Evolutionary conservation across 92 coral and sea anemone species (phyloP).

Genomic region (Paramuricea clavata): DNA sequence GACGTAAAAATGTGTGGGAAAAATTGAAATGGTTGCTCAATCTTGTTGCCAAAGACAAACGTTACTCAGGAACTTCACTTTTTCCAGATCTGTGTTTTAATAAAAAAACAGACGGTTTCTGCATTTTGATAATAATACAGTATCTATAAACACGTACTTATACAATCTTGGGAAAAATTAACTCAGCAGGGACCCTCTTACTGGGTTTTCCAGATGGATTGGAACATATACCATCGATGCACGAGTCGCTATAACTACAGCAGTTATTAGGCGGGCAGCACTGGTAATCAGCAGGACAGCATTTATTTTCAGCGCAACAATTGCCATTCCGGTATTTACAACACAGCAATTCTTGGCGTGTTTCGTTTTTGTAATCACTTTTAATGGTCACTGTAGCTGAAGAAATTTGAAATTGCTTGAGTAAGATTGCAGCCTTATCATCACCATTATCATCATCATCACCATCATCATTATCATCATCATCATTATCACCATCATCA

Average conservation of each 20-base stretch:
- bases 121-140: background rate
- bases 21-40: too few relatives aligned
- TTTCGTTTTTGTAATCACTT: constrained; percentile 54
- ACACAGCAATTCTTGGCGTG: constrained; percentile 70
- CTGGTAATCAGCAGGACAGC: constrained; percentile 68
- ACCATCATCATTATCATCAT: background rate
- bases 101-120: background rate
- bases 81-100: background rate
- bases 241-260: constrained; percentile 45
- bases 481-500: too few relatives aligned
- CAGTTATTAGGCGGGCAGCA: constrained; percentile 75
- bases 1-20: too few relatives aligned
- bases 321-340: constrained; percentile 74
- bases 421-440: too few relatives aligned
- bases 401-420: too few relatives aligned
- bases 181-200: background rate
- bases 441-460: background rate
- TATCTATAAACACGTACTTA: background rate
- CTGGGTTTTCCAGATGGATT: background rate
- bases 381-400: constrained; percentile 69
- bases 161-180: background rate
- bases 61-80: too few relatives aligned
- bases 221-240: background rate
- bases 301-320: constrained; percentile 80
- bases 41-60: too few relatives aligned